Conservation (phyloP, 1,140 invertebrate genomes). For the Cotesia typhae region DNA sequence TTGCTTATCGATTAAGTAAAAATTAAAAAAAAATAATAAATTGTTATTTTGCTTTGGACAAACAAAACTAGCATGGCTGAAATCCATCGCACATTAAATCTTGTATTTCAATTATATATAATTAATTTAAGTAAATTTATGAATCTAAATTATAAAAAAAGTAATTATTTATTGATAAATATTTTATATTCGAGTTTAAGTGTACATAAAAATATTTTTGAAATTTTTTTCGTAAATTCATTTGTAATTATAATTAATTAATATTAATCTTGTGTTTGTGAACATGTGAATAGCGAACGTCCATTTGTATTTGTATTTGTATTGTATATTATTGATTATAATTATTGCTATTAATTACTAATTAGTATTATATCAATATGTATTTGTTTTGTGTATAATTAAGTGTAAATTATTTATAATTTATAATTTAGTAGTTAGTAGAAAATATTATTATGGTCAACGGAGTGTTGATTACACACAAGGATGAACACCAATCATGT, state of each 20-base stretch:
- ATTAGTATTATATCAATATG: conserved; percentile 22
- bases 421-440: conserved; percentile 60
- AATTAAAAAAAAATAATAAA: background rate
- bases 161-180: no score
- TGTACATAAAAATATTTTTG: no score
- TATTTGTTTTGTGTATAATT: background rate
- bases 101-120: background rate
- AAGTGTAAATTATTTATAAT: conserved; percentile 47
- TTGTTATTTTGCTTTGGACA: background rate
- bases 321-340: no score
- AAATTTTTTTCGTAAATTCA: no score
- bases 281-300: no score
- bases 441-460: conserved; percentile 62
- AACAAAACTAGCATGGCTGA: background rate
- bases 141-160: conserved; percentile 7
- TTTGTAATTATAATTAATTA: background rate
- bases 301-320: no score
- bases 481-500: conserved; percentile 67
- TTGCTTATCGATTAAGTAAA: background rate
- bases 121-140: no score
- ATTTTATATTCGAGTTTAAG: no score
- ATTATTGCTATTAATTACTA: no score
- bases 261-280: no score
- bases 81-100: background rate
- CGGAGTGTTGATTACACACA: conserved; percentile 60